phyloP scores from a whole-genome alignment of 2,888 invertebrate species.

The Ophioninae sp. region DNA sequence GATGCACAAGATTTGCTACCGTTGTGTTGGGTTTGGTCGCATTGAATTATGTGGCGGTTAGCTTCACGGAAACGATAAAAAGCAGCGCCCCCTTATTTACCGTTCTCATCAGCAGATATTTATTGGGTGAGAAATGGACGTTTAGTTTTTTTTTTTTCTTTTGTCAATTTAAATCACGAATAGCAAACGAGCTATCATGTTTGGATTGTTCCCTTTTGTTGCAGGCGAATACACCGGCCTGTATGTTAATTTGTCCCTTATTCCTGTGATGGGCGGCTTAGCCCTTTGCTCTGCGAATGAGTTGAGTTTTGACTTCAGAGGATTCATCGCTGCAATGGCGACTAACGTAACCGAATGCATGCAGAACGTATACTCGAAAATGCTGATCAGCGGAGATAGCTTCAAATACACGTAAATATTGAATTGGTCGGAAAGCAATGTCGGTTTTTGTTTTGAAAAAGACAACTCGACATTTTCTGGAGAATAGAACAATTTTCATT shows the following conservation, averaged over 20 bases:
- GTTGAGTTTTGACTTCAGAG: constrained; percentile 87
- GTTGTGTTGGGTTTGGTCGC: constrained; percentile 89
- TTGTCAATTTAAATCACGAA: too few relatives aligned
- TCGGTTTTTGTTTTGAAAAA: too few relatives aligned
- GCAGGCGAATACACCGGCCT: constrained; percentile 86
- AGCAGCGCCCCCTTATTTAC: constrained; percentile 91
- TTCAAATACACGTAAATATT: constrained; percentile 86
- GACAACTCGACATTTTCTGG: too few relatives aligned
- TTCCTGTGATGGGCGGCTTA: constrained; percentile 90
- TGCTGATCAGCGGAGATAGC: constrained; percentile 88
- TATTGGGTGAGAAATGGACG: constrained; percentile 82
- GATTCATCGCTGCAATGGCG: constrained; percentile 88
- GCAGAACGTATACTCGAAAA: constrained; percentile 90
- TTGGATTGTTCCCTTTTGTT: constrained; percentile 51
- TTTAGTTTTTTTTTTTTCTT: not conserved
- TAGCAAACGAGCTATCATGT: not conserved
- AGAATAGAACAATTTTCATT: too few relatives aligned
- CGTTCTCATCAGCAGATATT: constrained; percentile 86
- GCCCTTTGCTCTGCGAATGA: constrained; percentile 90
- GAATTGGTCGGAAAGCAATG: too few relatives aligned
- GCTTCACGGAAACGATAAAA: constrained; percentile 91
- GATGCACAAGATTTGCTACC: constrained; percentile 88
- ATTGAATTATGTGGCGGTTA: constrained; percentile 89
- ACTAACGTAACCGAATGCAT: constrained; percentile 91
- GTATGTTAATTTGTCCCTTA: constrained; percentile 87